Evolutionary conservation across 2,113 vertebrate species (phyloP).

Genomic region (Rhinolophus ferrumequinum): DNA sequence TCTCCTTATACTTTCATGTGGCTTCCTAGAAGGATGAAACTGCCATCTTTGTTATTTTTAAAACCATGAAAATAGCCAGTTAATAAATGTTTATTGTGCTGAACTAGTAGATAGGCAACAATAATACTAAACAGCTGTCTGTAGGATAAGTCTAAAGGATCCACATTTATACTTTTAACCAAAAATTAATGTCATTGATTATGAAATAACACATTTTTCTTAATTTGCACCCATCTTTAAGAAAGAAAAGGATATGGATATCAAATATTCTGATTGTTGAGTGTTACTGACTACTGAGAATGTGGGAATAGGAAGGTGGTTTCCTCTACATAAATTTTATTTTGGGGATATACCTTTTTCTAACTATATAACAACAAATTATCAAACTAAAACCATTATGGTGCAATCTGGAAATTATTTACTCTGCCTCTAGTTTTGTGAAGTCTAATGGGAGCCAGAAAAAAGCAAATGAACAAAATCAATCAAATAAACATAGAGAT

Average conservation of each 20-base stretch:
- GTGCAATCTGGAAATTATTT: neutral
- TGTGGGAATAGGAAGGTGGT: neutral
- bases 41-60: neutral
- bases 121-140: neutral
- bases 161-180: neutral
- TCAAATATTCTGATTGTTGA: neutral
- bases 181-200: neutral
- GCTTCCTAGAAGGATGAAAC: neutral
- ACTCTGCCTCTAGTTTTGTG: neutral
- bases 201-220: neutral
- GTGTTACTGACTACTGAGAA: neutral
- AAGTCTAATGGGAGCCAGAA: neutral
- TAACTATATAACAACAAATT: neutral
- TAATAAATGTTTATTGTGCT: neutral
- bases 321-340: neutral
- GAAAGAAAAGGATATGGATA: neutral
- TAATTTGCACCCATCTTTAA: neutral
- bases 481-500: neutral
- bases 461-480: neutral
- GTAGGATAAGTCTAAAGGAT: neutral
- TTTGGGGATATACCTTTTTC: neutral
- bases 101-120: neutral
- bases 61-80: neutral
- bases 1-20: neutral
- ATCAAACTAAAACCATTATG: neutral